phyloP scores from a whole-genome alignment of 2,113 vertebrate species.

The Dicentrarchus labrax region DNA sequence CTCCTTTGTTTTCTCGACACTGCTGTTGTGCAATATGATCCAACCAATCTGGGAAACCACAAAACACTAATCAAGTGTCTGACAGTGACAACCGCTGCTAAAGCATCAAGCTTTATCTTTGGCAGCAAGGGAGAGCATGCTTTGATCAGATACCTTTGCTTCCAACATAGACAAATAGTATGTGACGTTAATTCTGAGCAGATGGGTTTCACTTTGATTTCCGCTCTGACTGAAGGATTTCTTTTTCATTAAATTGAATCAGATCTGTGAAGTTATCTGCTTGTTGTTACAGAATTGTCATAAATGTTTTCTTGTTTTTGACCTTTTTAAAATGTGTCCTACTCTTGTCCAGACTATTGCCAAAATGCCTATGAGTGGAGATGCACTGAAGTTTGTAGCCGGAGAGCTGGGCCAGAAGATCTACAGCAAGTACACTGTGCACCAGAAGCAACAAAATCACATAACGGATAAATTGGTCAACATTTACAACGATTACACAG shows the following conservation, averaged over 20 bases:
- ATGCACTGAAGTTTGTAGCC: slow-evolving; percentile 86
- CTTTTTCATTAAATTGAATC: neutral
- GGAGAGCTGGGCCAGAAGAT: slow-evolving; percentile 85
- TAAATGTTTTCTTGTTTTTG: neutral
- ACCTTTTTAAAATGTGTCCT: slow-evolving; percentile 22
- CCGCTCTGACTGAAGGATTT: slow-evolving; percentile 1
- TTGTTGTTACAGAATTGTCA: neutral
- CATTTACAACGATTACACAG: slow-evolving; percentile 86
- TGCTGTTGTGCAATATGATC: slow-evolving; percentile 1
- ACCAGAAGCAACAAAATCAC: slow-evolving; percentile 79
- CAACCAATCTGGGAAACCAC: slow-evolving; percentile 10
- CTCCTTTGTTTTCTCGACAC: neutral
- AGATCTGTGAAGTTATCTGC: slow-evolving; percentile 1
- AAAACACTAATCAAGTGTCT: slow-evolving; percentile 42
- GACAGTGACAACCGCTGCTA: slow-evolving; percentile 32
- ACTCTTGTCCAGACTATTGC: slow-evolving; percentile 82
- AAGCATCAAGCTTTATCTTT: slow-evolving; percentile 21
- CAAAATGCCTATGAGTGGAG: slow-evolving; percentile 87
- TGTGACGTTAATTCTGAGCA: slow-evolving; percentile 9
- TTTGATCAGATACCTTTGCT: slow-evolving; percentile 52
- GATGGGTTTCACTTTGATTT: slow-evolving; percentile 8
- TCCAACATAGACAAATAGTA: neutral
- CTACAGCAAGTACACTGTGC: slow-evolving; percentile 83
- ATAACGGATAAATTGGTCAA: slow-evolving; percentile 82
- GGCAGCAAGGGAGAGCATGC: slow-evolving; percentile 33